Evolutionary conservation across 2,797 vertebrate species (phyloP), one percentile per base, ranked within the genome.

Genomic region (Cephalopachus bancanus): DNA sequence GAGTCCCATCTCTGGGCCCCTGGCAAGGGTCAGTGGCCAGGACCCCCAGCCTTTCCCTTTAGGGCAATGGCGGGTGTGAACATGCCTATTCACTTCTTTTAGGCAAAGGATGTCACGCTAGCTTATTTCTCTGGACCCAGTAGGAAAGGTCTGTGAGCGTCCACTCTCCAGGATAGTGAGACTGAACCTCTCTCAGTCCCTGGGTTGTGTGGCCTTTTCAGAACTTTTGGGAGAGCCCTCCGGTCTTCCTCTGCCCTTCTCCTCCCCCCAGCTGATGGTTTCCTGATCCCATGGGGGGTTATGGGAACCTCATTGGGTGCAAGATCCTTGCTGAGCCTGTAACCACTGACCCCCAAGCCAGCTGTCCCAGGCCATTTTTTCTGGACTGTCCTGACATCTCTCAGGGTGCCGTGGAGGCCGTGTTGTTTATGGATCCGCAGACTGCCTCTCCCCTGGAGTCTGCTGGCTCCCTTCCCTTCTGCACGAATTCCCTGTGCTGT

Each of bases 11-110:
- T 51, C 10, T 10, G 57, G 69, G 57, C 83, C 53, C 19, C 10
- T 16, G 72, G 28, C 3, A 2, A 30, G 19, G 49, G 5, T 33
- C 19, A 8, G 0, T 17, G 28, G 33, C 4, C 26, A 57, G 26
- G 20, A 71, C 1, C n/a, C 15, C 16, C 0, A 1, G 12, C 0
- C 1, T n/a, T 65, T 62, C 28, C 60, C 72, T 67, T 16, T 1
- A 55, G 76, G 72, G 49, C 7, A 5, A 0, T 26, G 44, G 28
- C 49, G 30, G 28, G 8, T 79, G 0, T 33, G 62, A 80, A 44
- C 6, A 22, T 2, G n/a, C n/a, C 14, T 5, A 6, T 14, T 33
- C 28, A 9, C n/a, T 60, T 72, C 78, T 55, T 59, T 14, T 4
- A 33, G 57, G 33, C 26, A 9, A 53, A 3, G 55, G n/a, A 3